Percentiles rank a stretch among this genome's conserved stretches.
Evolutionary conservation across 35 echinoderm and acorn worm species (phyloP).

Genomic region (Apostichopus japonicus): DNA sequence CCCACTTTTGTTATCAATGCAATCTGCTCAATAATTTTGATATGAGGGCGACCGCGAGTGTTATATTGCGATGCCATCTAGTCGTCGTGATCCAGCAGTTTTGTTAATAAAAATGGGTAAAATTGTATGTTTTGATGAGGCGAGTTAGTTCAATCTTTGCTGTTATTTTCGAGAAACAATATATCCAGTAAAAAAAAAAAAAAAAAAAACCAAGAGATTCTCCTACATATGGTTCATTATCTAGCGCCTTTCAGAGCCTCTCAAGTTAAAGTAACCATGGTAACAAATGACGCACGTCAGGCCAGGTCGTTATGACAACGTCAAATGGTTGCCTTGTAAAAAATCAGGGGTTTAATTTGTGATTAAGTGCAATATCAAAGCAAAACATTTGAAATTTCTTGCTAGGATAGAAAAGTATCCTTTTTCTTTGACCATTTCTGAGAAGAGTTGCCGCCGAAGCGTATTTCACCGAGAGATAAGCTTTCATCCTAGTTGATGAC

Average conservation of each 20-base stretch:
- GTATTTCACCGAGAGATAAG: no score
- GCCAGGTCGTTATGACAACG: conserved; percentile 11
- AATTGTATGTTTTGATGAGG: background rate
- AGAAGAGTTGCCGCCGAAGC: background rate
- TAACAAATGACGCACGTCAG: conserved; percentile 47
- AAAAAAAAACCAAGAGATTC: background rate
- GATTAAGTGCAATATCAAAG: conserved; percentile 17
- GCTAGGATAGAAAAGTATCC: background rate
- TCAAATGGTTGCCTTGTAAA: conserved; percentile 39
- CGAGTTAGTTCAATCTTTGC: background rate
- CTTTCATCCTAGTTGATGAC: no score
- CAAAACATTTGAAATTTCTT: conserved; percentile 16
- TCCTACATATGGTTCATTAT: conserved; percentile 24
- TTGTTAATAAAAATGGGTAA: background rate
- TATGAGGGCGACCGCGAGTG: background rate
- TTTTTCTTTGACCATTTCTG: background rate
- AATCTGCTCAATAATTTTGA: background rate
- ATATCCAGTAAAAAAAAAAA: background rate
- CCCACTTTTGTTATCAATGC: background rate
- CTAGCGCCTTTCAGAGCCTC: conserved; percentile 29
- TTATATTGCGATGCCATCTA: background rate
- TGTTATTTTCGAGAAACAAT: background rate
- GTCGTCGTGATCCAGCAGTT: background rate
- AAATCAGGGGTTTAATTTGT: conserved; percentile 49
- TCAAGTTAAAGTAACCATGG: conserved; percentile 44